These are phyloP conservation scores for Dynastes grantii DNA, from an alignment of 2,888 invertebrate genomes.

Conservation along the genomic window DNA sequence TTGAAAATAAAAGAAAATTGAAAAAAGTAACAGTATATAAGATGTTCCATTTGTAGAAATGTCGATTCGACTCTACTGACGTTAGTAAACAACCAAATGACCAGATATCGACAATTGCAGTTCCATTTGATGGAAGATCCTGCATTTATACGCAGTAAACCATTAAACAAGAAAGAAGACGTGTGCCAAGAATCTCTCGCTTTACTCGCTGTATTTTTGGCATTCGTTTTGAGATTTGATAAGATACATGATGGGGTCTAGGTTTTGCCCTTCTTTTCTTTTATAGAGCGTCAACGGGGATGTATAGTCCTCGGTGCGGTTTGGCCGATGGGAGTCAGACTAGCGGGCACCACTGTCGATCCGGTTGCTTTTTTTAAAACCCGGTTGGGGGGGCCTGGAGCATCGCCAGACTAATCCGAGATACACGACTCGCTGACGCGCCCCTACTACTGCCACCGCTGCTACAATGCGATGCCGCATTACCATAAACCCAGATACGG, in stretches of 20 bases:
- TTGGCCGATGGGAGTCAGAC: conserved; percentile 32
- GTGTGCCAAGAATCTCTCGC: no score
- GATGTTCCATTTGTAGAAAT: no score
- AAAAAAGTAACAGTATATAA: no score
- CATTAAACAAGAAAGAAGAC: no score
- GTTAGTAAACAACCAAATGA: no score
- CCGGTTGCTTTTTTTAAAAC: conserved; percentile 7
- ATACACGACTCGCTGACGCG: conserved; percentile 53
- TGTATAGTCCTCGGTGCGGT: background rate
- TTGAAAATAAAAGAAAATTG: no score
- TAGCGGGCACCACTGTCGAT: conserved; percentile 34
- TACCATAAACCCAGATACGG: conserved; percentile 52
- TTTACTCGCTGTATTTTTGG: no score
- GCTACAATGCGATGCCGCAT: conserved; percentile 34
- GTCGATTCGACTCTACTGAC: no score
- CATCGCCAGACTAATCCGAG: conserved; percentile 53
- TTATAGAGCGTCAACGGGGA: no score
- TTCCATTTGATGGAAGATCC: no score
- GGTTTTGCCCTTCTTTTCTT: conserved; percentile 12
- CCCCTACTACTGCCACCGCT: conserved; percentile 3
- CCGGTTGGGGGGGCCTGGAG: conserved; percentile 49
- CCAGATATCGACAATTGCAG: no score
- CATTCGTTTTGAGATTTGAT: background rate
- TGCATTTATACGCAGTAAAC: no score
- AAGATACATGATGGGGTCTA: background rate